Evolutionary conservation across 2,888 invertebrate species (phyloP).

Genomic region (Helicoverpa assulta): DNA sequence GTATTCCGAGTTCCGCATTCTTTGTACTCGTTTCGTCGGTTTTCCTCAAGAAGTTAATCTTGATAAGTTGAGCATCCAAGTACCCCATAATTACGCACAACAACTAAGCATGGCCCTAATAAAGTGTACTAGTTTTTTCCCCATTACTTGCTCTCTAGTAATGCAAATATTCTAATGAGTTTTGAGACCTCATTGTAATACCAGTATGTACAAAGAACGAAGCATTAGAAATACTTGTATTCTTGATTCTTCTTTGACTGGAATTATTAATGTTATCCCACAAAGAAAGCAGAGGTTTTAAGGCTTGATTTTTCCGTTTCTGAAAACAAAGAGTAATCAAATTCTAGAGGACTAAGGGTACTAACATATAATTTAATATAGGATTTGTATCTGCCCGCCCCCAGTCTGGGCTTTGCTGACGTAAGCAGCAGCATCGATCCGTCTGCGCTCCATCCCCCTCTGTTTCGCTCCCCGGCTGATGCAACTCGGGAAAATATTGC

Average conservation of each 20-base stretch:
- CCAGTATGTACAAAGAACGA: no score
- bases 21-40: slow-evolving; percentile 1
- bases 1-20: neutral
- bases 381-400: slow-evolving; percentile 43
- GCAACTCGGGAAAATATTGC: slow-evolving; percentile 73
- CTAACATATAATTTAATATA: slow-evolving; percentile 2
- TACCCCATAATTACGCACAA: no score
- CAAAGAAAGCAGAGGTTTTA: neutral
- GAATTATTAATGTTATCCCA: no score
- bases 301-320: slow-evolving; percentile 1
- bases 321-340: slow-evolving; percentile 5
- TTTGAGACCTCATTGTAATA: no score
- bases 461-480: slow-evolving; percentile 76
- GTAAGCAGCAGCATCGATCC: slow-evolving; percentile 84
- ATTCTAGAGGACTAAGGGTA: slow-evolving; percentile 6
- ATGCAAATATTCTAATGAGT: no score
- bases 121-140: no score
- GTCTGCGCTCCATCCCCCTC: slow-evolving; percentile 76
- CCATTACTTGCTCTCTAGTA: no score
- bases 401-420: slow-evolving; percentile 75
- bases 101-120: no score
- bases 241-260: no score
- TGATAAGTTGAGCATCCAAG: no score
- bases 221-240: no score
- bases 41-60: neutral